Evolutionary conservation across 1,140 invertebrate genomes (phyloP), one percentile per base, ranked within the genome.

Genomic region (Zaprionus capensis): DNA sequence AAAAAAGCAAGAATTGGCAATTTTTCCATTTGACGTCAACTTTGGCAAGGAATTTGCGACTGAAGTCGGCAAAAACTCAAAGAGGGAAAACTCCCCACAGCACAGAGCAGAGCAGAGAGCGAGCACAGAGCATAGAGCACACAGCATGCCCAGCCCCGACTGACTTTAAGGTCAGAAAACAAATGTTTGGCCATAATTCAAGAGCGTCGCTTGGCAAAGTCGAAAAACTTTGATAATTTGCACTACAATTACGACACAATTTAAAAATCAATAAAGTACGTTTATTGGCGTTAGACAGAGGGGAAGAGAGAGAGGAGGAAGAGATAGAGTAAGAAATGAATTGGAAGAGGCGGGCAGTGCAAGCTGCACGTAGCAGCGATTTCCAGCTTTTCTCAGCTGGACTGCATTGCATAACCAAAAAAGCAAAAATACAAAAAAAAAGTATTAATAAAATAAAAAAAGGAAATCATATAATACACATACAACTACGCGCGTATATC

Each of bases 141-240:
- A 44, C 5, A 17, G 14, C 38, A 15, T n/a, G n/a, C n/a, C 41
- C 41, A 44, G 15, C 46, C 3, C 11, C 20, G 41, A n/a, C 41
- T 26, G 72, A 57, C 81, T 84, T 83, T 84, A 83, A 83, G 81
- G 81, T 73, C 81, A 77, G 67, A 72, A 78, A 87, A 90, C 78
- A 81, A 86, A 86, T 86, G 82, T 51, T 49, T 49, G 64, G 71
- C 75, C 64, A 88, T 87, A 81, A 69, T 81, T 87, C 64, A 77
- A 46, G 38, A 14, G 11, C 6, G 9, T 46, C 36, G 14, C 46
- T 17, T 20, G 14, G 15, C 17, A 51, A 46, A 44, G 5, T 24
- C 14, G n/a, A 24, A 11, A 80, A 87, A 87, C 83, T 87, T 88
- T 87, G 75, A 86, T 83, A 78, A 87, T 87, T 87, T 87, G 73